These are phyloP conservation scores for Nephila pilipes DNA, from an alignment of 1,140 invertebrate species.

Conservation along the genomic window DNA sequence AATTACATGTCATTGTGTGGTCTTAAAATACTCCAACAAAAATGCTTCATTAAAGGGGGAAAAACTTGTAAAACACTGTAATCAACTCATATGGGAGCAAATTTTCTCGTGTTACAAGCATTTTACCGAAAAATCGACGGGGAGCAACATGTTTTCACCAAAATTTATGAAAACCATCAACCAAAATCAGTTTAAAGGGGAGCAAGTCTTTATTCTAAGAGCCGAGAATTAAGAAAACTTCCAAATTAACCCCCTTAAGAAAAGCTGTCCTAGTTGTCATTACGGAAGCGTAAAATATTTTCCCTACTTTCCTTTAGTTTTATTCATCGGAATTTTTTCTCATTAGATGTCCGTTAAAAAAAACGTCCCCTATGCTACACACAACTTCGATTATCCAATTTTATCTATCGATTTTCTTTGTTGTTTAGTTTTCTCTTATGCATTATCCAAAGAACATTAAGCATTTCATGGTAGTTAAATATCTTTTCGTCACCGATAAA, in stretches of 20 bases:
- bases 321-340: constrained; percentile 37
- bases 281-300: constrained; percentile 7
- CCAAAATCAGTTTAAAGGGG: constrained; percentile 14
- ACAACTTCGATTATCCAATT: constrained; percentile 26
- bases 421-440: constrained; percentile 5
- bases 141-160: neutral
- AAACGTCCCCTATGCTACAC: constrained; percentile 5
- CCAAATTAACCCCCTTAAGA: constrained; percentile 31
- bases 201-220: constrained; percentile 21
- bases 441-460: constrained; percentile 29
- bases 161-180: neutral
- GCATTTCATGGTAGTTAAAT: constrained; percentile 28
- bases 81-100: too few species aligned
- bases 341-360: constrained; percentile 11
- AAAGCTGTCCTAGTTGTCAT: constrained; percentile 21
- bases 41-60: too few species aligned
- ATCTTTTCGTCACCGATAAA: constrained; percentile 30
- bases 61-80: too few species aligned
- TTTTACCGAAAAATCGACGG: too few species aligned
- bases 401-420: constrained; percentile 3
- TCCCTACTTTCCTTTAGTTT: neutral
- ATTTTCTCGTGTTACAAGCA: too few species aligned
- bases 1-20: too few species aligned
- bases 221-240: constrained; percentile 23
- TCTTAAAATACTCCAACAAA: too few species aligned